Percentiles rank a stretch among this genome's conserved stretches.
Evolutionary conservation across 2,888 invertebrate species (phyloP).

Genomic region (Ryuthela nishihirai): DNA sequence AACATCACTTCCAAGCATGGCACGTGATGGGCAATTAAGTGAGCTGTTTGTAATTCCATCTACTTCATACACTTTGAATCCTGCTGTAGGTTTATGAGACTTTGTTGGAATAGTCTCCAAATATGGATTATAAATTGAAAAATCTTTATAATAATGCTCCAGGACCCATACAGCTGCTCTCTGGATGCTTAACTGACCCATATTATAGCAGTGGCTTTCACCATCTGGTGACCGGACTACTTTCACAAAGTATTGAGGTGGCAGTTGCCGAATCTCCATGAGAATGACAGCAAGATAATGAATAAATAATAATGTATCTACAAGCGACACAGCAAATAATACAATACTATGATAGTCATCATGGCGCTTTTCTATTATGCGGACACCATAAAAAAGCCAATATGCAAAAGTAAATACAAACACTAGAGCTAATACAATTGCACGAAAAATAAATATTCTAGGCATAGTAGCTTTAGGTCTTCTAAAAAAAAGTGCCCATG

Average conservation of each 20-base stretch:
- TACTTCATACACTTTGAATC: slow-evolving; percentile 95
- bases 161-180: slow-evolving; percentile 91
- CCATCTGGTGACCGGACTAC: slow-evolving; percentile 95
- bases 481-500: slow-evolving; percentile 88
- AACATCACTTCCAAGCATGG: slow-evolving; percentile 69
- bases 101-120: slow-evolving; percentile 73
- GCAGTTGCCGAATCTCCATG: slow-evolving; percentile 87
- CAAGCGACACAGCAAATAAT: slow-evolving; percentile 84
- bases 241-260: slow-evolving; percentile 67
- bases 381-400: slow-evolving; percentile 97
- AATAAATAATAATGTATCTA: slow-evolving; percentile 90
- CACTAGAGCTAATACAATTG: slow-evolving; percentile 80
- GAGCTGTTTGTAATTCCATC: slow-evolving; percentile 58
- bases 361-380: slow-evolving; percentile 56
- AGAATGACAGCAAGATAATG: slow-evolving; percentile 91
- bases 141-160: slow-evolving; percentile 93
- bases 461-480: slow-evolving; percentile 83
- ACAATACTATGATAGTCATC: slow-evolving; percentile 74
- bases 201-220: slow-evolving; percentile 77
- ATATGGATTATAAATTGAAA: slow-evolving; percentile 95
- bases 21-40: slow-evolving; percentile 58
- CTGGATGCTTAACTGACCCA: slow-evolving; percentile 83
- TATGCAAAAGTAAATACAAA: slow-evolving; percentile 91
- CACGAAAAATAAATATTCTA: slow-evolving; percentile 83
- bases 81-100: slow-evolving; percentile 22